Base-by-base conservation (phyloP, 35 echinoderm and acorn worm species). In the Lytechinus variegatus region DNA sequence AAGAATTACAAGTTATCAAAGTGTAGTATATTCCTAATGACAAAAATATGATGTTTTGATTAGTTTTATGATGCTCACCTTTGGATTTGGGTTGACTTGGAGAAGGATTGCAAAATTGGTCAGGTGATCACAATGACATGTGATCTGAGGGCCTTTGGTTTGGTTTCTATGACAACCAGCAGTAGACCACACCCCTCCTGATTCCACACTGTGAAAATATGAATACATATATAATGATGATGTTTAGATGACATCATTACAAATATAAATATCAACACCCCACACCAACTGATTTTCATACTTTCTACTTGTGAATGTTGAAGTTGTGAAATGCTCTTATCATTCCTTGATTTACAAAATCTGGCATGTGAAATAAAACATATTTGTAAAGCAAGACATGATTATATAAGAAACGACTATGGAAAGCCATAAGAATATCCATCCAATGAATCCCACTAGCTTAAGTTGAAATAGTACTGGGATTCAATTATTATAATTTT, bases 31-130 rank as follows among this genome's bases (percentile, higher is more conserved):
- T 71, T 13, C 61, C 61, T 19, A 16, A 71, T 24, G 4, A 71
- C 24, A 13, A 21, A 71, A 71, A 21, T 21, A 71, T 5, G 61
- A 3, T 21, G 21, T 6, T 71, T 71, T 71, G 0, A 79, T 79
- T 0, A 88, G 53, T n/a, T 55, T 66, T 10, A 4, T 6, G 52
- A 4, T 56, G 27, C 72, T 3, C 53, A 88, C 87, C 29, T 24
- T 19, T 51, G 91, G 87, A 52, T 61, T 92, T 16, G 55, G 33
- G 56, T 91, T 96, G 44, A 96, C 87, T 52, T 86, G 87, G 3
- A 96, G 89, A 9, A 96, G 89, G 19, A 96, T 89, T 8, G 95
- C 95, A 66, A 96, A 96, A 89, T 96, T 96, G 9, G 95, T 96
- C 55, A 96, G 89, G 56, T 96, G 95, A 61, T 61, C 57, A 53